Percentiles rank a stretch among this genome's conserved stretches.
Conservation (phyloP, 2,113 vertebrate species). For the Antechinus flavipes region DNA sequence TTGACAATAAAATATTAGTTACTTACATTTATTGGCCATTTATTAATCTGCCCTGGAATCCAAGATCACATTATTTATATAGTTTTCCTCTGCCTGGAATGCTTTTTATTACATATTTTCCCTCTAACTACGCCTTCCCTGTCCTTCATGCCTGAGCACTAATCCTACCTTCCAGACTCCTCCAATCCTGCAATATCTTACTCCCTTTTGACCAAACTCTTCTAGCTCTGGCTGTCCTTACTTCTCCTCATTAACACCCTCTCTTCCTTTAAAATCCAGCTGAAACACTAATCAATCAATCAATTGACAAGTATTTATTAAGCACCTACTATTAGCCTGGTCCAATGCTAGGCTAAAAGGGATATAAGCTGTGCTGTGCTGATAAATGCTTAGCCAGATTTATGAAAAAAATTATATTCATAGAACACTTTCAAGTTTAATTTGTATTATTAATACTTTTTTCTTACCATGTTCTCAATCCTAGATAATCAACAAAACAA, state of each 20-base stretch:
- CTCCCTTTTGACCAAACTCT: background rate
- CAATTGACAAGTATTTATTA: too few species aligned
- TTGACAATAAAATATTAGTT: too few species aligned
- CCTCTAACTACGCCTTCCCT: background rate
- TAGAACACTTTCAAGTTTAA: background rate
- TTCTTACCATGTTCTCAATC: background rate
- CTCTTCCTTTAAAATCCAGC: too few species aligned
- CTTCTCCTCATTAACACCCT: too few species aligned
- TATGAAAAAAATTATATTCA: too few species aligned
- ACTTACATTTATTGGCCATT: background rate
- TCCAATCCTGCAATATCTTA: background rate
- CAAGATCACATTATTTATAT: background rate
- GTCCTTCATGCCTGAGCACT: background rate
- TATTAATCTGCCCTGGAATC: background rate
- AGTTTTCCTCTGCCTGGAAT: background rate
- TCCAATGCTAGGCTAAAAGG: too few species aligned
- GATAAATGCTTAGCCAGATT: too few species aligned
- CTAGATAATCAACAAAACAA: background rate
- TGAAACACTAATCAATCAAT: too few species aligned
- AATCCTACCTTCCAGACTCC: background rate
- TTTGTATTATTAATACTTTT: background rate
- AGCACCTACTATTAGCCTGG: too few species aligned
- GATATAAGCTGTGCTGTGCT: too few species aligned
- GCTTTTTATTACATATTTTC: background rate
- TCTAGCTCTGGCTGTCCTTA: background rate